Base-by-base conservation (phyloP, 2,888 invertebrate species). In the Pristionchus maxplancki region DNA sequence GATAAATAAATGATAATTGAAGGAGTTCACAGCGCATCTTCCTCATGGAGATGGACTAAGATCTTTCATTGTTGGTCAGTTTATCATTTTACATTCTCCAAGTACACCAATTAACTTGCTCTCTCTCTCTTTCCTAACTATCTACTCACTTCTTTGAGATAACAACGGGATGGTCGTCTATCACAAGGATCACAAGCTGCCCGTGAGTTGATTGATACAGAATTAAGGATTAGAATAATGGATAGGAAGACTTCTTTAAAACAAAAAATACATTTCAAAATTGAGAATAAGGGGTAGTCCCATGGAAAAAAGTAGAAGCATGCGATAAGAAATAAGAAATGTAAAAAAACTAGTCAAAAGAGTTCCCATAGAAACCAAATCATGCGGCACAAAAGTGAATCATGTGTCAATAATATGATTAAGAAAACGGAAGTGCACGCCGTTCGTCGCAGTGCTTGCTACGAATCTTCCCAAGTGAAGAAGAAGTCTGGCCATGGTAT, bases 121-220 rank as follows among this genome's bases (percentile, higher is more conserved):
- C n/a, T n/a, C n/a, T n/a, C n/a, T n/a, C n/a, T n/a, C n/a, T n/a
- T n/a, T n/a, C n/a, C n/a, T n/a, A n/a, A 50, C 50, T 50, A 50
- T 20, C 20, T 1, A 20, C 50, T 5, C 20, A 20, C 50, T 13
- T 50, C 20, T 3, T 50, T 50, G 4, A 50, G 94, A 94, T 89
- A 93, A 93, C 90, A 95, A 94, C 87, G 94, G 94, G 34, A 91
- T 94, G 50, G 90, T 94, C 44, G 89, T 94, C 64, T 94, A 91
- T 67, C 94, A 94, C 91, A 94, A 94, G 24, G 89, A 91, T 37
- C 90, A 91, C n/a, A 88, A 89, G 13, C 81, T 93, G 48, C 94
- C 94, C 9, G 93, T 93, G 40, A 78, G 89, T 88, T 62, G 24
- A 62, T 28, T 50, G 20, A 50, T 11, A 62, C 11, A 24, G 28